A percentile compares a stretch with the other conserved stretches of the same genome.
phyloP scores from a whole-genome alignment of 2,888 invertebrate species.

The Pandemis corylana region DNA sequence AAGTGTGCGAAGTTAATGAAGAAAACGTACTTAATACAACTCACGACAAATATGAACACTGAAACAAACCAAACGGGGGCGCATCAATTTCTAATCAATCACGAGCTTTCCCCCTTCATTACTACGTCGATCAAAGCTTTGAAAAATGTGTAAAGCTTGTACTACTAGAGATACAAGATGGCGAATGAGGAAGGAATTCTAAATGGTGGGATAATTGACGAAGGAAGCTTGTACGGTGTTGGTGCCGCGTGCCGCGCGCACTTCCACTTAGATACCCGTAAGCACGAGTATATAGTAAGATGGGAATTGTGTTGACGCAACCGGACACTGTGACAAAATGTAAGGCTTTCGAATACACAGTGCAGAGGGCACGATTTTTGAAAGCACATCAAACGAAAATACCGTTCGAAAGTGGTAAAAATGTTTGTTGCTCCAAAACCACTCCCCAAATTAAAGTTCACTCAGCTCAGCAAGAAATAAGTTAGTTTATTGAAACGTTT shows the following conservation, averaged over 20 bases:
- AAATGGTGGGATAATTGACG: constrained; percentile 49
- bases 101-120: constrained; percentile 37
- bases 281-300: neutral
- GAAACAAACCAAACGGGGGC: constrained; percentile 32
- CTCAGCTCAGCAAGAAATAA: too few relatives aligned
- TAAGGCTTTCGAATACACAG: too few relatives aligned
- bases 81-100: constrained; percentile 39
- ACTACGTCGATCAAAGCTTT: constrained; percentile 18
- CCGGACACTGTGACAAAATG: neutral
- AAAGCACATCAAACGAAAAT: too few relatives aligned
- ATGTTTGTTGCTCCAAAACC: too few relatives aligned
- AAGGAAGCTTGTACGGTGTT: neutral
- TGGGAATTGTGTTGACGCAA: neutral
- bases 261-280: neutral
- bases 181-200: constrained; percentile 48
- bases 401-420: too few relatives aligned
- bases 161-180: neutral
- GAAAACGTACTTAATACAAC: neutral
- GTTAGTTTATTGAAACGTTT: too few relatives aligned
- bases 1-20: neutral
- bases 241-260: constrained; percentile 7
- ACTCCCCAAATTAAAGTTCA: too few relatives aligned
- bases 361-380: too few relatives aligned
- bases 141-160: constrained; percentile 29
- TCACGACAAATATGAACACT: neutral